These are phyloP conservation scores for Acronicta leporina DNA, from an alignment of 2,888 invertebrate species.

Conservation along the genomic window DNA sequence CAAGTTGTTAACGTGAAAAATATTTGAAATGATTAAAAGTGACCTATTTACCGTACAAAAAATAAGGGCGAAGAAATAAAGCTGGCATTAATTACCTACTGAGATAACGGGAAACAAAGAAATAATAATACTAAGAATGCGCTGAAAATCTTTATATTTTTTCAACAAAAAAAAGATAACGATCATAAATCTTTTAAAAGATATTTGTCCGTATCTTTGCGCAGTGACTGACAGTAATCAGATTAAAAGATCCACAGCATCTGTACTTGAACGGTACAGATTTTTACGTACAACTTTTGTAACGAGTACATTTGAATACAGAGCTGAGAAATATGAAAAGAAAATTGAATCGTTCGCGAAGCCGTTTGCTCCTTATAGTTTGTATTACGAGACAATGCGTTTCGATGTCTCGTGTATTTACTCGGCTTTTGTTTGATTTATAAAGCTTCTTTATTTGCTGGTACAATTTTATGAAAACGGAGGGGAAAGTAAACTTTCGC, in stretches of 20 bases:
- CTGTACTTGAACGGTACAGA: constrained; percentile 31
- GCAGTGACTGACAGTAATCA: constrained; percentile 29
- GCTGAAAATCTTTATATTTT: constrained; percentile 36
- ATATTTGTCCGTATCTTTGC: constrained; percentile 19
- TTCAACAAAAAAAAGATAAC: constrained; percentile 29
- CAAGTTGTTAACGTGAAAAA: too few relatives aligned
- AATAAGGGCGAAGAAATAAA: constrained; percentile 20
- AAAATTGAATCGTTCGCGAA: constrained; percentile 54
- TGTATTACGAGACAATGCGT: constrained; percentile 42
- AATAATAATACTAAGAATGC: constrained; percentile 13
- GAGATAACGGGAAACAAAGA: constrained; percentile 32
- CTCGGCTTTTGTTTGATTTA: constrained; percentile 44
- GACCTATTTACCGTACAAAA: background rate
- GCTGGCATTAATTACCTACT: constrained; percentile 33
- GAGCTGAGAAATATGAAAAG: constrained; percentile 47
- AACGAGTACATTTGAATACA: constrained; percentile 39
- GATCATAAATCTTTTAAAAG: constrained; percentile 45
- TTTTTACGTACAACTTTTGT: constrained; percentile 31
- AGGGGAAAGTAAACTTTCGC: constrained; percentile 19
- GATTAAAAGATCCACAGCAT: constrained; percentile 32
- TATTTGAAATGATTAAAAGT: too few relatives aligned
- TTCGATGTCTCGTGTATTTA: constrained; percentile 44
- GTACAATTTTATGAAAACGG: constrained; percentile 36
- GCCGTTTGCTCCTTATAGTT: constrained; percentile 45
- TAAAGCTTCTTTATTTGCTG: constrained; percentile 39